phyloP scores from a whole-genome alignment of 2,797 vertebrate genomes.

The Sarcoramphus papa region DNA sequence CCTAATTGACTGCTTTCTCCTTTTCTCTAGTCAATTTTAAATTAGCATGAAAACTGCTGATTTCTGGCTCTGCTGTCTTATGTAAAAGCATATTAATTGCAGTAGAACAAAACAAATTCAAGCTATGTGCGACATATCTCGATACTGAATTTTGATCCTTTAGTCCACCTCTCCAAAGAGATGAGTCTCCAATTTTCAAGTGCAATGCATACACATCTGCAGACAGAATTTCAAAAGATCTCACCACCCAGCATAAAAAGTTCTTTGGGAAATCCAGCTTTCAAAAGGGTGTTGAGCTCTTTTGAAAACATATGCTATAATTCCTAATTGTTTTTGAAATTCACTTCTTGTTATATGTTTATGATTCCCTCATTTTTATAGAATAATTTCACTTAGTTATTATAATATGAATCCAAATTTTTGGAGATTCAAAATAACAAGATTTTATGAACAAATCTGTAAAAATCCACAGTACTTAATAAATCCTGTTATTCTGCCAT shows the following conservation, averaged over 20 bases:
- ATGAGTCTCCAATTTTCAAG: not conserved
- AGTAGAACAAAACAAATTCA: not conserved
- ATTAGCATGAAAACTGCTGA: not conserved
- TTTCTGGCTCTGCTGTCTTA: not conserved
- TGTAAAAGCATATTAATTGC: not conserved
- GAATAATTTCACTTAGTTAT: not conserved
- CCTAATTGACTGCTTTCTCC: not conserved
- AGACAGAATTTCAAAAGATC: not conserved
- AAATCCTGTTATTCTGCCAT: slow-evolving; percentile 53
- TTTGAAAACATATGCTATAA: slow-evolving; percentile 9
- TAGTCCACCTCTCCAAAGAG: not conserved
- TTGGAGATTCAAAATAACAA: not conserved
- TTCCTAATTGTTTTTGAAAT: slow-evolving; percentile 29
- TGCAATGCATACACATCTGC: not conserved
- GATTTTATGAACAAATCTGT: slow-evolving; percentile 4
- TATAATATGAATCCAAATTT: not conserved
- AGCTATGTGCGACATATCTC: not conserved
- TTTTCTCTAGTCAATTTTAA: not conserved
- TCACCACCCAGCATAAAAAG: not conserved
- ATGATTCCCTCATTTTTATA: not conserved
- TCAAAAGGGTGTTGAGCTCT: not conserved
- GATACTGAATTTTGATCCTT: not conserved
- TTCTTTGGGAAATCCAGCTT: not conserved
- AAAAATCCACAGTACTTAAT: slow-evolving; percentile 15
- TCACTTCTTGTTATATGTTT: not conserved